phyloP scores from a whole-genome alignment of 2,888 invertebrate species.

The Pilophorus perplexus region DNA sequence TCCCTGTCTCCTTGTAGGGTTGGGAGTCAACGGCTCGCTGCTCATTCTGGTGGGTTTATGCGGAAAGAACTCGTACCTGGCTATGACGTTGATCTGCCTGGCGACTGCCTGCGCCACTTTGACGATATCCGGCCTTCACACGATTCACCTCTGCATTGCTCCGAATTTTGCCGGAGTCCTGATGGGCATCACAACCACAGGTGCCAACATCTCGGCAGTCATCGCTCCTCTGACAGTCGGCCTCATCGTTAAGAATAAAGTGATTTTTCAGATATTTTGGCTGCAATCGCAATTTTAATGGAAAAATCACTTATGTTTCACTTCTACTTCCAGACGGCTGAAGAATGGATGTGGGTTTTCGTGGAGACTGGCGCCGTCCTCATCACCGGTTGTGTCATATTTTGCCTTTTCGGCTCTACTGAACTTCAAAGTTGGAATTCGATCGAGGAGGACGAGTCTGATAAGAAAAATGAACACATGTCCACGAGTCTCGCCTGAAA shows the following conservation, averaged over 20 bases:
- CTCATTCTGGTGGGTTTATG: slow-evolving; percentile 47
- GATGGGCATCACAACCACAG: slow-evolving; percentile 56
- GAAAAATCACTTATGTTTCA: too few relatives aligned
- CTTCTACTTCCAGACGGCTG: background rate
- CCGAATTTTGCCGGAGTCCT: slow-evolving; percentile 57
- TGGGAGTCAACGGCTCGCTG: background rate
- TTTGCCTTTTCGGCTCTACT: background rate
- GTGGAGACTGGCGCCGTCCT: background rate
- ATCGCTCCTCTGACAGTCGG: slow-evolving; percentile 54
- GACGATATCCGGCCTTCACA: slow-evolving; percentile 53
- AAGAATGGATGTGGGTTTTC: slow-evolving; percentile 7
- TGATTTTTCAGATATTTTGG: too few relatives aligned
- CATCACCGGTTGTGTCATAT: background rate
- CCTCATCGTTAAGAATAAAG: slow-evolving; percentile 50
- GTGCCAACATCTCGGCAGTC: slow-evolving; percentile 54
- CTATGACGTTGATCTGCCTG: slow-evolving; percentile 43
- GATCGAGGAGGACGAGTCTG: background rate
- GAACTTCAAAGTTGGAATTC: slow-evolving; percentile 7
- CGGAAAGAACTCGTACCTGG: slow-evolving; percentile 41
- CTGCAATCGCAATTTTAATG: too few relatives aligned
- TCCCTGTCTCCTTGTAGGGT: too few relatives aligned
- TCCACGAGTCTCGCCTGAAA: too few relatives aligned
- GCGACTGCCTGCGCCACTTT: slow-evolving; percentile 51
- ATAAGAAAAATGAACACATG: too few relatives aligned
- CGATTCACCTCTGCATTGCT: slow-evolving; percentile 57